phyloP scores from a whole-genome alignment of 2,888 invertebrate genomes.

The Amiota communis region DNA sequence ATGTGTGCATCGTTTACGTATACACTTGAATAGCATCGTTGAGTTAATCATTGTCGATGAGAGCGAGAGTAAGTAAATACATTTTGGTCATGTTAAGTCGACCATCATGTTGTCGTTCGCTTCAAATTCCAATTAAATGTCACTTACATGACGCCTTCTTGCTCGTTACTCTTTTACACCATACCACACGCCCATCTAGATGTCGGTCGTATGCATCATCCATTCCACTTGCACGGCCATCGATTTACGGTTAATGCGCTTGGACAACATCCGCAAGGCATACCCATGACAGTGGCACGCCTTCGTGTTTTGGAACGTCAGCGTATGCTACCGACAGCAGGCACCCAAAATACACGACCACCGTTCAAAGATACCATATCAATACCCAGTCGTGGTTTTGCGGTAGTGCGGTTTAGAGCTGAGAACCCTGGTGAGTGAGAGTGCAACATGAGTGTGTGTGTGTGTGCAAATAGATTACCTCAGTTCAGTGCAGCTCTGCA shows the following conservation, averaged over 20 bases:
- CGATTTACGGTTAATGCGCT: conserved; percentile 68
- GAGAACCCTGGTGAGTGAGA: conserved; percentile 57
- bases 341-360: conserved; percentile 49
- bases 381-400: conserved; percentile 66
- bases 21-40: conserved; percentile 54
- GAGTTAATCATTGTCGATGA: conserved; percentile 69
- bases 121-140: conserved; percentile 62
- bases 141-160: conserved; percentile 27
- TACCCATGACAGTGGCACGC: conserved; percentile 51
- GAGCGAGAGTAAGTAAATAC: conserved; percentile 62
- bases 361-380: conserved; percentile 68
- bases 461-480: not conserved
- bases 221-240: conserved; percentile 71
- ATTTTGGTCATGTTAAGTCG: conserved; percentile 27
- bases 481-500: conserved; percentile 19
- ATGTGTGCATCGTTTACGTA: conserved; percentile 58
- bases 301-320: conserved; percentile 45
- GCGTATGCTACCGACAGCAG: conserved; percentile 41
- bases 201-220: conserved; percentile 66
- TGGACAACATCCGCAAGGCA: conserved; percentile 50
- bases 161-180: conserved; percentile 16
- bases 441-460: conserved; percentile 14
- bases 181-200: conserved; percentile 55
- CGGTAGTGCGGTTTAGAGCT: conserved; percentile 60
- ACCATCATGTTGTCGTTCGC: conserved; percentile 33